Evolutionary conservation across 1,140 invertebrate genomes (phyloP).

Genomic region (Aphis gossypii): DNA sequence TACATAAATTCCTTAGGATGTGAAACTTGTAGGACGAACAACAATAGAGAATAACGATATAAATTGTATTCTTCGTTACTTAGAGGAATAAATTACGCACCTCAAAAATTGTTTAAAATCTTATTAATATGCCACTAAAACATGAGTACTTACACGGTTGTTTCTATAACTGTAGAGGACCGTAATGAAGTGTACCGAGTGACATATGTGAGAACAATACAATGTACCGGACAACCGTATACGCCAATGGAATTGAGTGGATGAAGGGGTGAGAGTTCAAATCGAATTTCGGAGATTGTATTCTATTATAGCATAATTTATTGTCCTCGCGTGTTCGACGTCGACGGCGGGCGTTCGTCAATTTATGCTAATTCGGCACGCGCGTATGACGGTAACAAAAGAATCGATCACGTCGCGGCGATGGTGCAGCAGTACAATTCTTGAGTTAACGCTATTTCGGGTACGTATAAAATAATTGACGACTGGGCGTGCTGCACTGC

Average conservation of each 20-base stretch:
- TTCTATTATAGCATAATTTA: too few relatives aligned
- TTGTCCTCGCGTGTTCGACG: too few relatives aligned
- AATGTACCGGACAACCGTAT: background rate
- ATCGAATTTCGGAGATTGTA: too few relatives aligned
- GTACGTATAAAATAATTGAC: background rate
- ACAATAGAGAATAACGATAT: background rate
- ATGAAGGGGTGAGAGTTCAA: too few relatives aligned
- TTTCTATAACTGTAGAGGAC: background rate
- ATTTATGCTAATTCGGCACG: slow-evolving; percentile 27
- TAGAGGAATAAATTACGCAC: background rate
- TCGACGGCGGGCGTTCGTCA: background rate
- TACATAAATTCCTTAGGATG: too few relatives aligned
- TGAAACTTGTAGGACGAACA: background rate
- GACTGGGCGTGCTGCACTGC: background rate
- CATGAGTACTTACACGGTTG: too few relatives aligned
- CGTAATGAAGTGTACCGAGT: background rate
- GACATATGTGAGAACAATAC: background rate
- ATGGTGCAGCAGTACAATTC: background rate
- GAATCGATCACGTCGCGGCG: background rate
- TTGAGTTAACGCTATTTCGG: background rate
- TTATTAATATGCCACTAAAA: background rate
- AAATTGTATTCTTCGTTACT: background rate
- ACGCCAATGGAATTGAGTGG: background rate
- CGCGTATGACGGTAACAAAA: background rate
- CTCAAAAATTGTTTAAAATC: background rate